Conservation (phyloP, 2,888 invertebrate genomes). For the Nasonia oneida region DNA sequence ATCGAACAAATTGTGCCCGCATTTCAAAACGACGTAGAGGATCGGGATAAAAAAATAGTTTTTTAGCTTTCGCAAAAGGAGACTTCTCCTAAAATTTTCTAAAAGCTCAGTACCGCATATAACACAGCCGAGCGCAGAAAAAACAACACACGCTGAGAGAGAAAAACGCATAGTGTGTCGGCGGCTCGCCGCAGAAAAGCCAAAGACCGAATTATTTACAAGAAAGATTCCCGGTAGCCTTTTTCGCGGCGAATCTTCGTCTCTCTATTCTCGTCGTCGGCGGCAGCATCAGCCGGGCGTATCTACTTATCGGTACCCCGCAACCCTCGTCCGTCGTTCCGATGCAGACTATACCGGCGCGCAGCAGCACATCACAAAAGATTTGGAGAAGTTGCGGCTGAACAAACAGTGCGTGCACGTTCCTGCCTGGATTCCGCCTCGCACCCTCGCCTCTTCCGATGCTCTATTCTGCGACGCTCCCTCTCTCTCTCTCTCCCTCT, state of each 20-base stretch:
- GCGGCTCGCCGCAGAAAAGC: conserved; percentile 24
- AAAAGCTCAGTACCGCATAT: background rate
- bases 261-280: conserved; percentile 59
- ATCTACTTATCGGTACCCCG: conserved; percentile 59
- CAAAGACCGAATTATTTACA: conserved; percentile 55
- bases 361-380: conserved; percentile 72
- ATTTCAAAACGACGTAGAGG: too few relatives aligned
- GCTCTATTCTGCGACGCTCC: conserved; percentile 1
- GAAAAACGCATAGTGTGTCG: background rate
- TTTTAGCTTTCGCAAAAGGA: too few relatives aligned
- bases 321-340: background rate
- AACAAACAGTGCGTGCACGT: conserved; percentile 76
- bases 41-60: too few relatives aligned
- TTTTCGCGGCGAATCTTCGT: conserved; percentile 50
- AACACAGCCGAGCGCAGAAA: background rate
- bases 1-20: too few relatives aligned
- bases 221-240: conserved; percentile 58
- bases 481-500: conserved; percentile 15
- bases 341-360: background rate
- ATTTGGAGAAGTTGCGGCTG: conserved; percentile 79
- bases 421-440: conserved; percentile 62
- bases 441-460: conserved; percentile 61
- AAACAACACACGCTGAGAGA: conserved; percentile 14
- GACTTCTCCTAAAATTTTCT: too few relatives aligned
- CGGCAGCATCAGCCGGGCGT: conserved; percentile 44